A percentile compares a stretch with the other conserved stretches of the same genome.
phyloP scores from a whole-genome alignment of 2,797 vertebrate genomes.

The Notoglanidium macrostoma region DNA sequence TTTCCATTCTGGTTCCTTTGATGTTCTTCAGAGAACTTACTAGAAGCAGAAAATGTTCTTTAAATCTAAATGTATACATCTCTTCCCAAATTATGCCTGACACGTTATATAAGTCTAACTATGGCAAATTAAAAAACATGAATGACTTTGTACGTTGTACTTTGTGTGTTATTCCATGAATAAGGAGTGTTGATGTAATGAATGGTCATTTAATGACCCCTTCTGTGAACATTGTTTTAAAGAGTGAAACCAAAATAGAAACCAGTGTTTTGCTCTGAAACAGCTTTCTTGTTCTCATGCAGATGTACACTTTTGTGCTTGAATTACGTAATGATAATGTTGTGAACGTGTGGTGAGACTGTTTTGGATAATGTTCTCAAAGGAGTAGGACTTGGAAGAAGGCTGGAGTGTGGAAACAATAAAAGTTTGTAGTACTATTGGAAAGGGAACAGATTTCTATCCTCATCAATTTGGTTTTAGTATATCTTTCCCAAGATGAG shows the following conservation, averaged over 20 bases:
- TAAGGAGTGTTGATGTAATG: neutral
- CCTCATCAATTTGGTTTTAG: neutral
- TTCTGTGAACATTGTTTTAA: neutral
- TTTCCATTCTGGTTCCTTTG: neutral
- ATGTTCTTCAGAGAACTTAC: neutral
- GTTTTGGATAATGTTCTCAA: conserved; percentile 32
- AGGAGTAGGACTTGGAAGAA: conserved; percentile 24
- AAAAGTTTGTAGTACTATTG: conserved; percentile 35
- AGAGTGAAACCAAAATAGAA: conserved; percentile 42
- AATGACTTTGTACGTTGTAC: neutral
- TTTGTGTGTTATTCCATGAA: neutral
- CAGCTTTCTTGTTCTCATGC: conserved; percentile 17
- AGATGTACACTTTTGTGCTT: conserved; percentile 25
- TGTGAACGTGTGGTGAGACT: conserved; percentile 33
- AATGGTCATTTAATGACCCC: neutral
- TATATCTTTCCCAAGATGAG: neutral
- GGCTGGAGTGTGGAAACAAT: conserved; percentile 42
- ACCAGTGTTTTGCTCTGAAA: conserved; percentile 34
- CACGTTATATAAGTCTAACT: neutral
- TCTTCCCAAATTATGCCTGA: neutral
- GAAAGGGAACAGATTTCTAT: neutral
- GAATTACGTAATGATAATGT: conserved; percentile 43
- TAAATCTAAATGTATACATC: neutral
- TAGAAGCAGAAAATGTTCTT: neutral
- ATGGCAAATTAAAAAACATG: neutral